These are phyloP conservation scores for Malaclemys terrapin DNA, from an alignment of 2,113 vertebrate species.

Conservation along the genomic window DNA sequence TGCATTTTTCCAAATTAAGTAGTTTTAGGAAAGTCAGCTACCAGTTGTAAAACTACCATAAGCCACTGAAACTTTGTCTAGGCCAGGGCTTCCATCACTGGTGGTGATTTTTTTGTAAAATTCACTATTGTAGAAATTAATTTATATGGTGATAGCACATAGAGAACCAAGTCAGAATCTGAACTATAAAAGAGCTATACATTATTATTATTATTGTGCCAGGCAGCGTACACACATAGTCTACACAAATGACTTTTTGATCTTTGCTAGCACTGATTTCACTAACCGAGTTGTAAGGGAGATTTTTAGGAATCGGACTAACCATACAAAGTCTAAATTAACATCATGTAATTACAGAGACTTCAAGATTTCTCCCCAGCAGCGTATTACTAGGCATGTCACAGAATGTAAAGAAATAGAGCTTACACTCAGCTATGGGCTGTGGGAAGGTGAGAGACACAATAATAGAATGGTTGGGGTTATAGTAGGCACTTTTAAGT, in stretches of 20 bases:
- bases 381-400: fast-evolving
- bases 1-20: fast-evolving
- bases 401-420: background rate
- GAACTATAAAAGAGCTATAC: background rate
- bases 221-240: fast-evolving
- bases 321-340: background rate
- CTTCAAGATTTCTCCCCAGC: background rate
- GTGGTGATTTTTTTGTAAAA: background rate
- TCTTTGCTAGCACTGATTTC: fast-evolving
- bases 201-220: fast-evolving
- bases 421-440: background rate
- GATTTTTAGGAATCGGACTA: fast-evolving
- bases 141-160: background rate
- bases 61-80: fast-evolving
- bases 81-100: fast-evolving
- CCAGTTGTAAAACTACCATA: background rate
- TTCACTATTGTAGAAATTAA: background rate
- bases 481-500: fast-evolving
- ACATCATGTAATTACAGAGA: fast-evolving
- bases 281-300: background rate
- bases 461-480: fast-evolving
- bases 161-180: background rate
- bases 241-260: fast-evolving
- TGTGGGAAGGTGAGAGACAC: fast-evolving
- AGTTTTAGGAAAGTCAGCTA: background rate